Conservation (phyloP, 2,113 vertebrate genomes). For the Petromus typicus region DNA sequence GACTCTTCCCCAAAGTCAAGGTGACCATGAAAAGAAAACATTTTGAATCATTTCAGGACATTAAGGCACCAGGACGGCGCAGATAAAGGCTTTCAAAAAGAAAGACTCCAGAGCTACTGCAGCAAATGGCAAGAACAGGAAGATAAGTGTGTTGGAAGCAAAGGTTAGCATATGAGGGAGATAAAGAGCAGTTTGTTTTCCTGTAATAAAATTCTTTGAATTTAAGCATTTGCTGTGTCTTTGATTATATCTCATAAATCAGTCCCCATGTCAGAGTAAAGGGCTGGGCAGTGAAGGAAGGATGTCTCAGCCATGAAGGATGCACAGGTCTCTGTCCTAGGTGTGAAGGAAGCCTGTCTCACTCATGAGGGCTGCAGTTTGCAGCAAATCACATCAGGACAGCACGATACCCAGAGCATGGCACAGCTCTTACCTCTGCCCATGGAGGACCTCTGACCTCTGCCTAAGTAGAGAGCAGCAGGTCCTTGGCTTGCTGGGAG, state of each 20-base stretch:
- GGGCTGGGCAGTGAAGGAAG: neutral
- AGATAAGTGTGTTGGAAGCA: neutral
- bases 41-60: neutral
- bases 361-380: neutral
- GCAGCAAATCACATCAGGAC: neutral
- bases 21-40: neutral
- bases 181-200: neutral
- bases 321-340: neutral
- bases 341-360: neutral
- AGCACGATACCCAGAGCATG: neutral
- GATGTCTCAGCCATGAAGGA: neutral
- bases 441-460: neutral
- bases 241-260: neutral
- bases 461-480: neutral
- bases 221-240: neutral
- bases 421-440: neutral
- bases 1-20: neutral
- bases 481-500: neutral
- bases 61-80: neutral
- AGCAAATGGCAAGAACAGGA: neutral
- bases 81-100: neutral
- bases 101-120: neutral
- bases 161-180: neutral
- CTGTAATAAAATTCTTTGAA: neutral
- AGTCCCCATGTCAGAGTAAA: neutral